A percentile compares a stretch with the other conserved stretches of the same genome.
Conservation (phyloP, 2,113 vertebrate species). For the Carlito syrichta region DNA sequence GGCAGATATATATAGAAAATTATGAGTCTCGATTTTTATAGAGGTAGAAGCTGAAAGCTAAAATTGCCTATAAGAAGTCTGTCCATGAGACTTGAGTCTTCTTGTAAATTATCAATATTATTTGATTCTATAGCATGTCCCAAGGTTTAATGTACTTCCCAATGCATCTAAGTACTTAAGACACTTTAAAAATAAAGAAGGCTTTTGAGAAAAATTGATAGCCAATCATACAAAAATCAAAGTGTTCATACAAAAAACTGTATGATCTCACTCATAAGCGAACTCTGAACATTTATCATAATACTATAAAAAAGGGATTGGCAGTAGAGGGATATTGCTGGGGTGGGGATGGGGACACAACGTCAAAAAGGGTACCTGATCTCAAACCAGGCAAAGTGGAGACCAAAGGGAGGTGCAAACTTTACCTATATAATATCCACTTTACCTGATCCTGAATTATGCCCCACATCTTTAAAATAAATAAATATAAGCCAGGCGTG, state of each 20-base stretch:
- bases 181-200: constrained; percentile 30
- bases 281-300: constrained; percentile 5
- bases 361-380: too few relatives aligned
- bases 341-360: too few relatives aligned
- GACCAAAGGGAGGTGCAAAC: too few relatives aligned
- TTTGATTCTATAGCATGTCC: neutral
- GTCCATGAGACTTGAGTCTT: neutral
- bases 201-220: neutral
- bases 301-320: constrained; percentile 33
- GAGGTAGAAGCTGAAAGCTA: neutral
- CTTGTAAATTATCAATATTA: neutral
- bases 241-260: constrained; percentile 20
- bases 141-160: neutral
- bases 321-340: too few relatives aligned
- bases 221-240: neutral
- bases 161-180: neutral
- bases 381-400: too few relatives aligned
- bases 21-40: neutral
- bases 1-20: constrained; percentile 10
- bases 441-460: too few relatives aligned
- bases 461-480: too few relatives aligned
- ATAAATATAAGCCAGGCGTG: too few relatives aligned
- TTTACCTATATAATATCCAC: too few relatives aligned
- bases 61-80: neutral
- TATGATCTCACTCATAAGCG: too few relatives aligned